Evolutionary conservation across 2,797 vertebrate genomes (phyloP).

Genomic region (Arctocebus calabarensis): DNA sequence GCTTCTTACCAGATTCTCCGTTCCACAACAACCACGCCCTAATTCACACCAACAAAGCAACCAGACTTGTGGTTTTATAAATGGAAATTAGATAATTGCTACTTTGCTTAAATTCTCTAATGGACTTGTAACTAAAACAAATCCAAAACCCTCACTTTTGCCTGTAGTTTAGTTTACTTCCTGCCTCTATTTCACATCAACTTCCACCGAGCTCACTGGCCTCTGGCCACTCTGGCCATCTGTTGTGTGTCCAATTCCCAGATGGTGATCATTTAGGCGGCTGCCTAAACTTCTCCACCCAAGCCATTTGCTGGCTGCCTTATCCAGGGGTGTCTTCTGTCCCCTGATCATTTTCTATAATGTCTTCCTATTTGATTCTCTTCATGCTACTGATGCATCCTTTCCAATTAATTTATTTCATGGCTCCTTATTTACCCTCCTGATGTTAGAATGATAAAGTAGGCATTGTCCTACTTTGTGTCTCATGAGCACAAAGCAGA

Average conservation of each 20-base stretch:
- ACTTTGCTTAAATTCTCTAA: conserved; percentile 10
- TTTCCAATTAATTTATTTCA: background rate
- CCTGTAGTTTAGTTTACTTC: background rate
- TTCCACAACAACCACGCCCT: background rate
- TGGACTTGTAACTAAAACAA: conserved; percentile 21
- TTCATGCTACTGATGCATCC: background rate
- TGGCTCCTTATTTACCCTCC: background rate
- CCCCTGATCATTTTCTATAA: background rate
- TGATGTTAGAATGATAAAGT: background rate
- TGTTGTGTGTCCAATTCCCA: background rate
- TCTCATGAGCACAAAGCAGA: background rate
- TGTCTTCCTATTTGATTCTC: background rate
- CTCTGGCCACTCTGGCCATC: background rate
- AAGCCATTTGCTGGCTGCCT: background rate
- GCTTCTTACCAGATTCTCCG: background rate
- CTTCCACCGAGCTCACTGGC: background rate
- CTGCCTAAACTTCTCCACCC: background rate
- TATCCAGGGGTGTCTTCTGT: background rate
- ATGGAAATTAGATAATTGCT: background rate
- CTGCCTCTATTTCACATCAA: background rate
- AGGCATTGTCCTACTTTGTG: background rate
- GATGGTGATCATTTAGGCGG: background rate
- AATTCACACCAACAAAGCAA: background rate
- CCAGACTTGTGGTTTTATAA: background rate
- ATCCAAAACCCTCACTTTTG: background rate